These are phyloP conservation scores for Gallirallus australis DNA, from an alignment of 2,797 vertebrate genomes.

Conservation along the genomic window DNA sequence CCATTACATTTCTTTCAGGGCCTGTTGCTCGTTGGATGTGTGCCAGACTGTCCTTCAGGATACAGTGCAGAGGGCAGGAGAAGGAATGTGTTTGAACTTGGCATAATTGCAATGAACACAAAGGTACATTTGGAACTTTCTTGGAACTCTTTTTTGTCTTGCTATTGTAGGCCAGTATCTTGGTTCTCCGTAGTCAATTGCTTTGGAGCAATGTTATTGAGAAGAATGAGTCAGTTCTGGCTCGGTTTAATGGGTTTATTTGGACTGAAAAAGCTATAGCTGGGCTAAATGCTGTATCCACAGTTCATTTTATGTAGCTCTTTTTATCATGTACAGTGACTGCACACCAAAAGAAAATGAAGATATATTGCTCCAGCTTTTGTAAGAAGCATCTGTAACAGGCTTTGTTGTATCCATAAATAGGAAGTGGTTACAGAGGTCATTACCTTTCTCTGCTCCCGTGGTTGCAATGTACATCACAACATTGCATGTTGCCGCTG, in stretches of 20 bases:
- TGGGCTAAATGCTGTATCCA: neutral
- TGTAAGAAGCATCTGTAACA: neutral
- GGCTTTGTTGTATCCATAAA: neutral
- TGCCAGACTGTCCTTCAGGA: conserved; percentile 57
- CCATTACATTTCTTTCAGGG: conserved; percentile 12
- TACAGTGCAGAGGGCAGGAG: conserved; percentile 10
- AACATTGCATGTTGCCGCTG: neutral
- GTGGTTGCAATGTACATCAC: neutral
- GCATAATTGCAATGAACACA: conserved; percentile 64
- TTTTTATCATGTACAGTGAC: neutral
- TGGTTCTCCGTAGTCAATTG: neutral
- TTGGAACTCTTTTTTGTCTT: neutral
- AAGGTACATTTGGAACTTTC: conserved; percentile 21
- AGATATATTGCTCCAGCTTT: neutral
- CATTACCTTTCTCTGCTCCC: neutral
- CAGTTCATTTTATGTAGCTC: neutral
- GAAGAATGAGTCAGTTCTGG: neutral
- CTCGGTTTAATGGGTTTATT: neutral
- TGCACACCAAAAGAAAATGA: conserved; percentile 2
- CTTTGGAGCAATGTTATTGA: neutral
- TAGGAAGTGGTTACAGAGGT: neutral
- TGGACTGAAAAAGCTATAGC: neutral
- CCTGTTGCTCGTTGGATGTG: conserved; percentile 21
- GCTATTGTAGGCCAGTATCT: neutral
- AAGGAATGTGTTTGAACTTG: conserved; percentile 62